Conservation (phyloP, 2,888 invertebrate species). For the Shargacucullia verbasci region DNA sequence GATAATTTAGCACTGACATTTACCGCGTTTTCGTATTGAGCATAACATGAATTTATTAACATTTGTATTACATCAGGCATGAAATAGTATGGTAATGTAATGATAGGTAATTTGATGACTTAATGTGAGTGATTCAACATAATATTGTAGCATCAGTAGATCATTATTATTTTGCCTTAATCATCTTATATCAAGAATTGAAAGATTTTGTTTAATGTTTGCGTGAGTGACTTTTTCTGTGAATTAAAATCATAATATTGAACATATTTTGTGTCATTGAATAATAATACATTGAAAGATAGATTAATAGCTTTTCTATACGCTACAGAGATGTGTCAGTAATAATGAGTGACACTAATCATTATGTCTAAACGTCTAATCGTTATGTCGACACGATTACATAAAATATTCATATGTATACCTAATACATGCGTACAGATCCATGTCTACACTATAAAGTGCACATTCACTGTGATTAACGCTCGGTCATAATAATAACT, state of each 20-base stretch:
- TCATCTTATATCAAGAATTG: too few species aligned
- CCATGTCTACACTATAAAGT: slow-evolving; percentile 18
- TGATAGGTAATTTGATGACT: slow-evolving; percentile 37
- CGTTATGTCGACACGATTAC: slow-evolving; percentile 29
- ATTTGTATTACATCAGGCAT: slow-evolving; percentile 37
- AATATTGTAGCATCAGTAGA: slow-evolving; percentile 7
- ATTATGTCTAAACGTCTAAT: slow-evolving; percentile 27
- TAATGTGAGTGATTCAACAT: slow-evolving; percentile 26
- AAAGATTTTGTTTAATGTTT: not conserved
- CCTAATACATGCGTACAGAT: slow-evolving; percentile 19
- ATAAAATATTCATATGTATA: slow-evolving; percentile 27
- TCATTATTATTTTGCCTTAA: not conserved
- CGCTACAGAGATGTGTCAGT: too few species aligned
- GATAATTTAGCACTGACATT: slow-evolving; percentile 47
- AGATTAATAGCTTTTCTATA: too few species aligned
- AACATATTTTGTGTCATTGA: too few species aligned
- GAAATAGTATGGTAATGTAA: slow-evolving; percentile 26
- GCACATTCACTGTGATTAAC: slow-evolving; percentile 46
- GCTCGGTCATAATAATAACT: slow-evolving; percentile 30
- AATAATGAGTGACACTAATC: slow-evolving; percentile 21
- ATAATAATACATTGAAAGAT: too few species aligned
- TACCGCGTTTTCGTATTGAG: slow-evolving; percentile 30
- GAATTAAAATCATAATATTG: too few species aligned
- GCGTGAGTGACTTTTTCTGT: too few species aligned
- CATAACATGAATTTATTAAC: slow-evolving; percentile 39